Conservation (phyloP, 2,113 vertebrate genomes). For the Willisornis vidua region DNA sequence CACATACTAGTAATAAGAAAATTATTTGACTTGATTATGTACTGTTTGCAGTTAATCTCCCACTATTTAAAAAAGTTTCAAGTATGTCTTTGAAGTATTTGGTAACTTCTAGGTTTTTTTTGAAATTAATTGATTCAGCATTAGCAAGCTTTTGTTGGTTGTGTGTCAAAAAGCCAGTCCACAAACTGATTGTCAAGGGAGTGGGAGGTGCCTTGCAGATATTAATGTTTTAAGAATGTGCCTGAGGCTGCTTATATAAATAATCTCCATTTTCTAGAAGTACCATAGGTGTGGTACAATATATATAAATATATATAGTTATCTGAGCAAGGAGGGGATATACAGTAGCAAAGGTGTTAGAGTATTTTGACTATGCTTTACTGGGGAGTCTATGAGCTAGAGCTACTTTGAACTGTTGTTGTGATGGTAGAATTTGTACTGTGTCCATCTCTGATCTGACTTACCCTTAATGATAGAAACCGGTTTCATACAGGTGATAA, state of each 20-base stretch:
- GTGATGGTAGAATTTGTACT: conserved; percentile 64
- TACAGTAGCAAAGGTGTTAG: conserved; percentile 35
- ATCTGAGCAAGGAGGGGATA: conserved; percentile 40
- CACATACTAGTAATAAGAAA: conserved; percentile 72
- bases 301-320: conserved; percentile 18
- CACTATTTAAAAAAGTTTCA: conserved; percentile 75
- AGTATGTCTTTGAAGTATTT: conserved; percentile 73
- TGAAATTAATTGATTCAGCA: conserved; percentile 50
- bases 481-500: conserved; percentile 54
- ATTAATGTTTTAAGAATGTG: conserved; percentile 75
- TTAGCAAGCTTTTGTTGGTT: conserved; percentile 68
- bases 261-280: conserved; percentile 71
- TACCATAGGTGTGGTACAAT: conserved; percentile 10
- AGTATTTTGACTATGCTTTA: conserved; percentile 58
- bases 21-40: conserved; percentile 61
- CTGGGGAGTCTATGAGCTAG: conserved; percentile 38
- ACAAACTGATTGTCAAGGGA: conserved; percentile 70
- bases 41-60: conserved; percentile 77
- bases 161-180: conserved; percentile 64
- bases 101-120: conserved; percentile 59
- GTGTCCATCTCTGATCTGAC: conserved; percentile 62
- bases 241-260: conserved; percentile 76
- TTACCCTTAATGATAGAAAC: conserved; percentile 49
- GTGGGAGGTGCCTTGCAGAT: conserved; percentile 80
- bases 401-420: conserved; percentile 47